Conservation (phyloP, 2,113 vertebrate species). For the Lucifuga dentata region DNA sequence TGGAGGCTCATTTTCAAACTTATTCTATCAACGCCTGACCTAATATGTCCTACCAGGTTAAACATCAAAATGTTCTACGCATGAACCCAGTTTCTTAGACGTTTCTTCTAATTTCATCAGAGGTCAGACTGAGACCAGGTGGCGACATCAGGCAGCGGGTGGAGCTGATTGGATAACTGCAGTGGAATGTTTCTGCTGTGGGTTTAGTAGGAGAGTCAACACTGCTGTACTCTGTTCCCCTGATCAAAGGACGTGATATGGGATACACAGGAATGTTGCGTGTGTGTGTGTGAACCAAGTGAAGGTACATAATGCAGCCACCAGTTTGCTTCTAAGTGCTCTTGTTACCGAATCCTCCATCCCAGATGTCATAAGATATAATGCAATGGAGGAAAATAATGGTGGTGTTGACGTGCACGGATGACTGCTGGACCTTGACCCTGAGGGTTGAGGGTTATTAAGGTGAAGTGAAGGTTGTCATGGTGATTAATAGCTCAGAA, state of each 20-base stretch:
- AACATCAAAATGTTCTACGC: neutral
- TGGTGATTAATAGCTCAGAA: conserved; percentile 55
- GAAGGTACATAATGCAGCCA: neutral
- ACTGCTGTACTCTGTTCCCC: conserved; percentile 14
- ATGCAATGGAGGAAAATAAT: conserved; percentile 27
- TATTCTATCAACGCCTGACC: neutral
- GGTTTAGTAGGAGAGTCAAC: conserved; percentile 49
- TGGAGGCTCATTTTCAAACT: neutral
- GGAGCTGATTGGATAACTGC: conserved; percentile 53
- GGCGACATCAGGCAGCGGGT: conserved; percentile 1
- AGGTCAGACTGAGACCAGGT: conserved; percentile 13
- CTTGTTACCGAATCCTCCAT: neutral
- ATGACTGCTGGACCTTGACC: conserved; percentile 61
- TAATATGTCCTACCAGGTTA: no score
- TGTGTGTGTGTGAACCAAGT: conserved; percentile 3
- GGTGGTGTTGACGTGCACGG: conserved; percentile 23
- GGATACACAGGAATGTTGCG: conserved; percentile 60
- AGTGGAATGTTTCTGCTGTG: conserved; percentile 68
- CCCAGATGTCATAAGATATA: conserved; percentile 7
- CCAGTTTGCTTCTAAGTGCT: neutral
- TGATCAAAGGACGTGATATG: conserved; percentile 60
- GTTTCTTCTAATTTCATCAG: neutral
- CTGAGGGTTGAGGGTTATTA: conserved; percentile 24
- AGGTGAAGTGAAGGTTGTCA: conserved; percentile 55
- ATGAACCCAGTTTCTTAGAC: neutral